These are phyloP conservation scores for Digitonthophagus gazella DNA, from an alignment of 2,888 invertebrate species.

Conservation along the genomic window DNA sequence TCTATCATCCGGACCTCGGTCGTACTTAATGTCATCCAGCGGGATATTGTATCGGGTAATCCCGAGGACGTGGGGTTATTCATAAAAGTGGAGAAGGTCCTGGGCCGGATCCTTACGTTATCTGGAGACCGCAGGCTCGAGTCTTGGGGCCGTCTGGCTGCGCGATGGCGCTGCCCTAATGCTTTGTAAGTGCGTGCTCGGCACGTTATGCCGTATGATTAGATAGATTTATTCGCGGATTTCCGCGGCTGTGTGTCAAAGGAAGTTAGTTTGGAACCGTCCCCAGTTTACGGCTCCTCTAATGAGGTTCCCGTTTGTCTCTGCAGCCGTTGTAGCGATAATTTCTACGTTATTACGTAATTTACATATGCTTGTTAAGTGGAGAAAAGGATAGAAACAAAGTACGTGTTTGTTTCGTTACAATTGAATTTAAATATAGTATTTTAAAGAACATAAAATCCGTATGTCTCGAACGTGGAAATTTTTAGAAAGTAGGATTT, in stretches of 20 bases:
- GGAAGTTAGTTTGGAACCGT: constrained; percentile 38
- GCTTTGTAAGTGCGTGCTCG: constrained; percentile 49
- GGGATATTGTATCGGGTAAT: not conserved
- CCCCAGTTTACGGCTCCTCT: constrained; percentile 37
- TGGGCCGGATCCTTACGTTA: constrained; percentile 29
- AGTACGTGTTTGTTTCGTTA: not conserved
- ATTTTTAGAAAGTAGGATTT: not conserved
- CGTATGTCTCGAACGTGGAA: not conserved
- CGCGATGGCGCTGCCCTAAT: constrained; percentile 44
- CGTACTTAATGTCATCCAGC: not conserved
- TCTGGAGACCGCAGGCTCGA: constrained; percentile 36
- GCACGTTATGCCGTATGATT: constrained; percentile 51
- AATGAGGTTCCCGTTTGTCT: constrained; percentile 46
- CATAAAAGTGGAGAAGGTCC: constrained; percentile 32
- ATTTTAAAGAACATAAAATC: not conserved
- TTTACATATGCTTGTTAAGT: constrained; percentile 43
- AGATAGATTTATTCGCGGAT: constrained; percentile 50
- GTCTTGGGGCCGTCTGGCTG: constrained; percentile 37
- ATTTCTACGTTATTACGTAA: constrained; percentile 44
- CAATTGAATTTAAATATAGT: not conserved
- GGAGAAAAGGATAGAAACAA: not conserved
- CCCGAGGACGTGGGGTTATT: not conserved
- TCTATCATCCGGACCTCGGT: not conserved
- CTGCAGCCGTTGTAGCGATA: constrained; percentile 39
- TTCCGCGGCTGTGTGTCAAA: constrained; percentile 47